phyloP scores from a whole-genome alignment of 2,888 invertebrate genomes.

The Mycalesis mineus region DNA sequence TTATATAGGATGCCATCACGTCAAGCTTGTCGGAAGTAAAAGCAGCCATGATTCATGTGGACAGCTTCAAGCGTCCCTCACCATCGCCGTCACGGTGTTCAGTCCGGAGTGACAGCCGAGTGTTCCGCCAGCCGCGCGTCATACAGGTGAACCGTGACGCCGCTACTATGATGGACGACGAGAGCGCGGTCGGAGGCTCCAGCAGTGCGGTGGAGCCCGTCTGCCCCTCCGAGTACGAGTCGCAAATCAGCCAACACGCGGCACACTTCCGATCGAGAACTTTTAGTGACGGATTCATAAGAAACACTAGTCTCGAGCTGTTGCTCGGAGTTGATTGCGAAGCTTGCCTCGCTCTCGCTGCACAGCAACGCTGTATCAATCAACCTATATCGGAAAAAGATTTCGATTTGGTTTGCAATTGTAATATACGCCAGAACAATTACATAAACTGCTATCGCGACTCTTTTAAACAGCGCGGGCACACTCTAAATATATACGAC shows the following conservation, averaged over 20 bases:
- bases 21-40: not conserved
- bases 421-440: constrained; percentile 68
- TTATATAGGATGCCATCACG: constrained; percentile 24
- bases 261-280: constrained; percentile 70
- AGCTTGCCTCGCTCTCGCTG: constrained; percentile 68
- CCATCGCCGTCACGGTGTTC: constrained; percentile 71
- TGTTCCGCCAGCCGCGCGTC: constrained; percentile 67
- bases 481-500: constrained; percentile 68
- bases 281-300: constrained; percentile 72
- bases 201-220: constrained; percentile 32
- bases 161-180: constrained; percentile 71
- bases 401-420: constrained; percentile 70
- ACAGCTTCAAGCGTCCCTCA: constrained; percentile 66
- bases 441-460: constrained; percentile 62
- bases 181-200: constrained; percentile 38
- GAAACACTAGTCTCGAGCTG: constrained; percentile 71
- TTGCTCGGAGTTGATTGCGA: constrained; percentile 74
- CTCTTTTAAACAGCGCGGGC: constrained; percentile 55
- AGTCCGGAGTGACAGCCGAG: constrained; percentile 66
- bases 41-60: constrained; percentile 65
- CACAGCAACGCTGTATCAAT: constrained; percentile 60
- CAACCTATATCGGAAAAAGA: constrained; percentile 65
- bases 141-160: constrained; percentile 74
- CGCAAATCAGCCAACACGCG: constrained; percentile 48
- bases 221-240: constrained; percentile 50